A percentile compares a stretch with the other conserved stretches of the same genome.
These are phyloP conservation scores for Garrulus glandarius DNA, from an alignment of 2,797 vertebrate species.

Conservation along the genomic window DNA sequence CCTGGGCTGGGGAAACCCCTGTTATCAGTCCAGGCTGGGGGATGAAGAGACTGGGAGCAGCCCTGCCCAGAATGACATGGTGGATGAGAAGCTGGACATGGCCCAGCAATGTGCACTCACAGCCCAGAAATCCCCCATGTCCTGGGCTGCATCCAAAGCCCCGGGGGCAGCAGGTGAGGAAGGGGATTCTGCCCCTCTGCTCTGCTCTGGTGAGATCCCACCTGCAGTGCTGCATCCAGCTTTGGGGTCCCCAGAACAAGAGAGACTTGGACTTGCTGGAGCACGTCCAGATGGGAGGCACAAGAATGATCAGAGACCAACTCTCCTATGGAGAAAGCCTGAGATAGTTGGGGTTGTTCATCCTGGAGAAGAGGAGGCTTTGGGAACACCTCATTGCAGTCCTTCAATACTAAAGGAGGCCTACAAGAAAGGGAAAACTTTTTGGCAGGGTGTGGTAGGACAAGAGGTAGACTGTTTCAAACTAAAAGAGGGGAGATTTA, in stretches of 20 bases:
- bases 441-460: not conserved
- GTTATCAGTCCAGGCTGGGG: not conserved
- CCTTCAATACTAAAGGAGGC: not conserved
- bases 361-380: not conserved
- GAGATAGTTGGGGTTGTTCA: not conserved
- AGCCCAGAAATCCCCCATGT: not conserved
- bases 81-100: not conserved
- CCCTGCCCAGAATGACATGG: not conserved
- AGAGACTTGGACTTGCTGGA: not conserved
- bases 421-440: not conserved
- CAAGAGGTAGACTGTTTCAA: not conserved
- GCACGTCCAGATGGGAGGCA: not conserved
- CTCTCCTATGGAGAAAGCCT: not conserved
- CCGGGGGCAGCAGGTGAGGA: not conserved
- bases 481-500: not conserved
- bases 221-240: not conserved
- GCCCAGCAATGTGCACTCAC: not conserved
- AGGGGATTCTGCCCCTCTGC: not conserved
- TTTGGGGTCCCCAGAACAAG: not conserved
- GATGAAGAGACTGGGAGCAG: not conserved
- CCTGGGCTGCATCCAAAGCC: not conserved
- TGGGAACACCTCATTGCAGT: not conserved
- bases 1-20: accelerated
- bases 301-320: not conserved
- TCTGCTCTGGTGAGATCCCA: not conserved